These are phyloP conservation scores for Phylloscopus whistleri DNA, from an alignment of 2,113 vertebrate genomes.

Conservation along the genomic window DNA sequence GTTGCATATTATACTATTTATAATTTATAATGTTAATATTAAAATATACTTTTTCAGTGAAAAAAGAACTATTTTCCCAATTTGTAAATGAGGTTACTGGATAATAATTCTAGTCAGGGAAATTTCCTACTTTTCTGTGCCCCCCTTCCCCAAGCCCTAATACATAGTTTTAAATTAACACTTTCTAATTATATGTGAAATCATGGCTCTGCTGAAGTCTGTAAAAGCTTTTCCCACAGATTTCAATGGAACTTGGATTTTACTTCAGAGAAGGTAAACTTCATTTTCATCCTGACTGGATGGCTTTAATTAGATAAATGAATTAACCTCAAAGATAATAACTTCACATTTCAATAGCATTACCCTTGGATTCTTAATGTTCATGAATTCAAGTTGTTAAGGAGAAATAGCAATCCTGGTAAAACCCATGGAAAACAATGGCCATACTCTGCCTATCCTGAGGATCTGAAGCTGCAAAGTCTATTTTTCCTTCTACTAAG, in stretches of 20 bases:
- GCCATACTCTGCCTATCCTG: neutral
- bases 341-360: neutral
- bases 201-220: neutral
- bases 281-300: neutral
- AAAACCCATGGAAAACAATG: neutral
- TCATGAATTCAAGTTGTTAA: neutral
- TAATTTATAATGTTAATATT: neutral
- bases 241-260: neutral
- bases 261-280: neutral
- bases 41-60: neutral
- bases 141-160: fast-evolving
- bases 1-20: neutral
- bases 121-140: neutral
- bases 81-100: neutral
- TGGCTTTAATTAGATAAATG: neutral
- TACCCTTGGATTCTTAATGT: neutral
- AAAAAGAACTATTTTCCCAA: neutral
- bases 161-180: neutral
- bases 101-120: neutral
- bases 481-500: neutral
- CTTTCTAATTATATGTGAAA: neutral
- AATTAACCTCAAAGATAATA: neutral
- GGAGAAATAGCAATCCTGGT: neutral
- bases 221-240: neutral
- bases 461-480: neutral